A percentile compares a stretch with the other conserved stretches of the same genome.
These are phyloP conservation scores for Oophaga pumilio DNA, from an alignment of 2,113 vertebrate species.

Conservation along the genomic window DNA sequence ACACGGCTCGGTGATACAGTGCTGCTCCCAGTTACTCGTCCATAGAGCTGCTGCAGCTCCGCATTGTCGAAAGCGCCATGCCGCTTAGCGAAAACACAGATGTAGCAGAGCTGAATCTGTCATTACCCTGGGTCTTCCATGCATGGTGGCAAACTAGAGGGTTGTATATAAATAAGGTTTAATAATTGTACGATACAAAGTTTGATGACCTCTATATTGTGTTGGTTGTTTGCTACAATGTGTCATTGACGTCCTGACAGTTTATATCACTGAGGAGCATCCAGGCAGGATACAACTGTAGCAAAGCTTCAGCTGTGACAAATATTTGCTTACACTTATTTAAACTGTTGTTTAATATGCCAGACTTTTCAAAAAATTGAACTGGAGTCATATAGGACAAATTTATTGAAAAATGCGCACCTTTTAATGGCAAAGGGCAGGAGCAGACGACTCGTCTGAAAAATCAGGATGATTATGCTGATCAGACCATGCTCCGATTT, in stretches of 20 bases:
- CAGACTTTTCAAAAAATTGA: too few relatives aligned
- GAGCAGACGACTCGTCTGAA: too few relatives aligned
- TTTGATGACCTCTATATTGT: not conserved
- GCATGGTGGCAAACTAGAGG: not conserved
- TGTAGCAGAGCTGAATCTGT: not conserved
- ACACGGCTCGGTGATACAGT: constrained; percentile 1
- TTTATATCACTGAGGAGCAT: not conserved
- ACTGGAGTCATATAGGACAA: too few relatives aligned
- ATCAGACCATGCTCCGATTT: too few relatives aligned
- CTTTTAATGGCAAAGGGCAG: too few relatives aligned
- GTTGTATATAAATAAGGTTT: not conserved
- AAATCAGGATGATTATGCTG: too few relatives aligned
- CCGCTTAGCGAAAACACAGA: not conserved
- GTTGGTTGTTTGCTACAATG: not conserved
- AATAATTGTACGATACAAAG: not conserved
- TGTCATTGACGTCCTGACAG: not conserved
- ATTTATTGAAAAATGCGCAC: too few relatives aligned
- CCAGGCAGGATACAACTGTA: too few relatives aligned
- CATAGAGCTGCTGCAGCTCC: not conserved
- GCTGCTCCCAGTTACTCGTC: not conserved
- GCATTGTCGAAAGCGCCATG: not conserved
- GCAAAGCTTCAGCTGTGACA: too few relatives aligned
- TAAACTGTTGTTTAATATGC: too few relatives aligned
- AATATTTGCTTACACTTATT: too few relatives aligned
- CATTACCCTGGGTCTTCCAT: not conserved